Evolutionary conservation across 2,888 invertebrate species (phyloP).

Genomic region (Sabellastarte sp.): DNA sequence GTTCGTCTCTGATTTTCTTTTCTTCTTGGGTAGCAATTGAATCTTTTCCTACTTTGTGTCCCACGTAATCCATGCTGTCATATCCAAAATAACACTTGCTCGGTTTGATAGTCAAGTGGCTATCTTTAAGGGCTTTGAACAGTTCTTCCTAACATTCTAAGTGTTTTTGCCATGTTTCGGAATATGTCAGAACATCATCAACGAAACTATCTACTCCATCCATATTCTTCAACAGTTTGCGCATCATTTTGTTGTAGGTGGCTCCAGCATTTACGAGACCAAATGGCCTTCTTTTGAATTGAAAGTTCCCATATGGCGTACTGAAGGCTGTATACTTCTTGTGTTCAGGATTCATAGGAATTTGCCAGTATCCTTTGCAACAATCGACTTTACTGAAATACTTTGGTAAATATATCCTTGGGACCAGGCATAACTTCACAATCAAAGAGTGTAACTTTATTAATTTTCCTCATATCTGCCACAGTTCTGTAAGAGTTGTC

Average conservation of each 20-base stretch:
- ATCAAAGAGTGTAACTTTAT: slow-evolving; percentile 3
- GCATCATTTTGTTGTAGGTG: slow-evolving; percentile 8
- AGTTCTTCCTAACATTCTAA: background rate
- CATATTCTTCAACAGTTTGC: slow-evolving; percentile 9
- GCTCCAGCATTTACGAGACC: slow-evolving; percentile 11
- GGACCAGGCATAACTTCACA: background rate
- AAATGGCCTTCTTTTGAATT: slow-evolving; percentile 8
- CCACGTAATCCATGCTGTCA: background rate
- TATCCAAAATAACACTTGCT: too few relatives aligned
- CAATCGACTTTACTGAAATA: background rate
- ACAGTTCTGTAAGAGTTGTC: background rate
- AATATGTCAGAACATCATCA: slow-evolving; percentile 16
- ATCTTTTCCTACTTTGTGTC: too few relatives aligned
- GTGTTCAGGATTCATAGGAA: background rate
- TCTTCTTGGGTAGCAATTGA: too few relatives aligned
- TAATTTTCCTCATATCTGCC: background rate
- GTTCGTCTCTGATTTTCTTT: too few relatives aligned
- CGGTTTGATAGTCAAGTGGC: background rate
- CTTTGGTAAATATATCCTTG: background rate
- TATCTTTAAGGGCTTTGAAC: background rate
- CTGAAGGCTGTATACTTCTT: slow-evolving; percentile 1
- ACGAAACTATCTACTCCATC: slow-evolving; percentile 7
- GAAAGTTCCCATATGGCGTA: slow-evolving; percentile 5
- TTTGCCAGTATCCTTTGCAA: slow-evolving; percentile 4
- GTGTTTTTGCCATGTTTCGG: too few relatives aligned